Base-by-base conservation (phyloP, 2,888 invertebrate genomes). In the Watsonalla cultraria region DNA sequence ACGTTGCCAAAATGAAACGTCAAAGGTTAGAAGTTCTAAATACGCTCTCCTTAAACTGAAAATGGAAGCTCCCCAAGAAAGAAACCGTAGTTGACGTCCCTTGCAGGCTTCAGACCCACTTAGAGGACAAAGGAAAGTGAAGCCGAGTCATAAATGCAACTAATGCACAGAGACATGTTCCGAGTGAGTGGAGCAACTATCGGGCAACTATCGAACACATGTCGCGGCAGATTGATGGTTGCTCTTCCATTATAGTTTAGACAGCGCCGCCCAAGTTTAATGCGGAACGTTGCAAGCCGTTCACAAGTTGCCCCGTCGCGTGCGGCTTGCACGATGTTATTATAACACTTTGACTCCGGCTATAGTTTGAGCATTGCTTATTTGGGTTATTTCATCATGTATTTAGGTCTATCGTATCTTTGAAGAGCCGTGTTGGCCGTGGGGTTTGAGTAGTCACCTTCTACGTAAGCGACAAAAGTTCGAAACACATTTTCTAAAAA, bases 221-320 rank as follows among this genome's bases (percentile, higher is more conserved):
- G 53, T 49, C 55, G 52, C 48, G 15, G 8, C 42, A 56, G 57
- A 59, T 58, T 60, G 63, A 64, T 65, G 58, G 37, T 60, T 52
- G 55, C 52, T 54, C 59, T 58, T 46, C 57, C 62, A 65, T 60
- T 60, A 62, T 62, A 64, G 65, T 62, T 58, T 14, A 48, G 54
- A 60, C 58, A 53, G 46, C 48, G 45, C 50, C 51, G 48, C 14
- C 55, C 15, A 64, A 64, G 63, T 64, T 64, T 60, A 58, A 65
- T 65, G 51, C 37, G 57, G 54, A 56, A 50, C 34, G 50, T 52
- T 52, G 49, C 39, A 48, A 50, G 47, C 37, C 53, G 50, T 46
- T 59, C 50, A 60, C 39, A 57, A 59, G 54, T 59, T 59, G 42
- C 11, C n/a, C 49, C 6, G 14, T 8, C 7, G 15, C 37, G 14